These are phyloP conservation scores for Crenichthys baileyi DNA, from an alignment of 2,797 vertebrate species.

Conservation along the genomic window DNA sequence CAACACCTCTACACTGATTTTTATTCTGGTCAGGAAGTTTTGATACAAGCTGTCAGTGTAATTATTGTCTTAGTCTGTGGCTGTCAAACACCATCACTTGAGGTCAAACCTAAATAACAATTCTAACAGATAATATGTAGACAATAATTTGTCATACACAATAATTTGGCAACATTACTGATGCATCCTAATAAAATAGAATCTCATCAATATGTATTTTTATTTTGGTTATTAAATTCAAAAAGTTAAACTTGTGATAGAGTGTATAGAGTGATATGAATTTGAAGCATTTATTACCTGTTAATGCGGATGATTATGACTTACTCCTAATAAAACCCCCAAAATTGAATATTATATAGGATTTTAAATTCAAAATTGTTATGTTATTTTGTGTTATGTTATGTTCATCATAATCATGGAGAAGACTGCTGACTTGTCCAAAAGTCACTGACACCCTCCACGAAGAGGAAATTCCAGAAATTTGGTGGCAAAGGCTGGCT, in stretches of 20 bases:
- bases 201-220: not conserved
- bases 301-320: not conserved
- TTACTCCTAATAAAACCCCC: not conserved
- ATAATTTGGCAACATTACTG: not conserved
- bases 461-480: not conserved
- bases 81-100: slow-evolving; percentile 66
- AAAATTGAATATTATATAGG: not conserved
- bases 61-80: slow-evolving; percentile 71
- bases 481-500: not conserved
- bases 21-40: slow-evolving; percentile 64
- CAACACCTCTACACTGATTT: slow-evolving; percentile 53
- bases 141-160: not conserved
- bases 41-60: slow-evolving; percentile 67
- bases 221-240: not conserved
- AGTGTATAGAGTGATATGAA: not conserved
- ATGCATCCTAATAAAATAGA: not conserved
- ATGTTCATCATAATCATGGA: not conserved
- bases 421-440: not conserved
- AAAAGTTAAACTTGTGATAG: not conserved
- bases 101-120: slow-evolving; percentile 66
- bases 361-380: not conserved
- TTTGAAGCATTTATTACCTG: not conserved
- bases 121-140: slow-evolving; percentile 10
- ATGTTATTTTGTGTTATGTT: not conserved
- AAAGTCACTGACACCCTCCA: not conserved